Base-by-base conservation (phyloP, 2,797 vertebrate species). In the Acipenser transmontanus region DNA sequence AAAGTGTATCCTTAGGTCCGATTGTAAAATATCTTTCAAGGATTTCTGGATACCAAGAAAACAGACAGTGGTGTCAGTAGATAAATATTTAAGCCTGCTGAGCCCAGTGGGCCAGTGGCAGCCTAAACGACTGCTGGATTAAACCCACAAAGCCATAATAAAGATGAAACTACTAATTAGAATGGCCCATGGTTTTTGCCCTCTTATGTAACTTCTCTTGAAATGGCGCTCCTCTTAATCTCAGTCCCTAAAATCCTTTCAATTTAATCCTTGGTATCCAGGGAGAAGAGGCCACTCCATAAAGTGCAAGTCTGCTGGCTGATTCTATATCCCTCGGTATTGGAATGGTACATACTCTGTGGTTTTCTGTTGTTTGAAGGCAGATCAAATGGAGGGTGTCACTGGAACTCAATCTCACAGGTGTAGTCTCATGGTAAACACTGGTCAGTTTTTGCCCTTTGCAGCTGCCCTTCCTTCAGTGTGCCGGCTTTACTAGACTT, bases 311-410 rank as follows among this genome's bases (percentile, higher is more conserved):
- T 69, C 61, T 63, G 69, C 50, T 62, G 56, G 61, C 70, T 76
- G 76, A 72, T 54, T 1, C 70, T 77, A 71, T 63, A 75, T 66
- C 56, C 73, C 78, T 47, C 72, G 68, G 62, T 77, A 78, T 68
- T 65, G 72, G 60, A 20, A 68, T 64, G 69, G 52, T 14, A 6
- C 4, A 76, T 74, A 76, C 69, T 50, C 8, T 68, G 49, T 66
- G 34, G 65, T 71, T 72, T 69, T 52, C 6, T 71, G 13, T 71
- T 78, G 51, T 74, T 69, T 73, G 60, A 76, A 76, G 71, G 69
- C 63, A 71, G 48, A 7, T 20, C 14, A 69, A 74, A 49, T 74
- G 73, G 73, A 69, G 62, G 73, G 49, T 51, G 50, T 70, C 69
- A 68, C 7, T 67, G 8, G 13, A 70, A 69, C 77, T 73, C 34